These are phyloP conservation scores for Thamnophis elegans DNA, from an alignment of 2,797 vertebrate species.

Conservation along the genomic window DNA sequence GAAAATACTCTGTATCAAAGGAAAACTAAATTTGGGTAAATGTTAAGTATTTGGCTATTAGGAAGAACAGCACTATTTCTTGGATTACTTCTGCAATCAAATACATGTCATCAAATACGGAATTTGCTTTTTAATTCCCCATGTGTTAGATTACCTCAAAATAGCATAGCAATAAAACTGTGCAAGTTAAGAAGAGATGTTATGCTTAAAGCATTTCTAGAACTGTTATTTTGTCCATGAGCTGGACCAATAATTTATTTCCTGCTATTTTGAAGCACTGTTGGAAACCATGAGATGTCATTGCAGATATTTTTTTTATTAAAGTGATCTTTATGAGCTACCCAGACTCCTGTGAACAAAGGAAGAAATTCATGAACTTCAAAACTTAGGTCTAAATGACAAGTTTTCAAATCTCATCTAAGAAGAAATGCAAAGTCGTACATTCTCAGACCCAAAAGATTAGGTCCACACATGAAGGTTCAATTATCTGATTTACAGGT, in stretches of 20 bases:
- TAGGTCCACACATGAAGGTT: background rate
- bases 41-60: background rate
- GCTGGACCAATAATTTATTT: background rate
- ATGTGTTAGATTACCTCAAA: background rate
- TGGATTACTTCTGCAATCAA: background rate
- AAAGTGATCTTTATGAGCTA: background rate
- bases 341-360: background rate
- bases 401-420: background rate
- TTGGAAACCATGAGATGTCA: background rate
- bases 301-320: rapidly evolving
- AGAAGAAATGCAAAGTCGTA: background rate
- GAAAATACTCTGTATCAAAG: background rate
- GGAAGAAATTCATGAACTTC: background rate
- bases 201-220: background rate
- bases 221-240: background rate
- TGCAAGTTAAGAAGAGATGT: background rate
- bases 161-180: background rate
- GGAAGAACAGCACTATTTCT: background rate
- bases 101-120: background rate
- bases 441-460: background rate
- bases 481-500: background rate
- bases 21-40: background rate
- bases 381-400: background rate
- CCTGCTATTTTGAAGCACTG: rapidly evolving
- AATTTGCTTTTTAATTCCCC: background rate